Evolutionary conservation across 1,140 invertebrate genomes (phyloP).

Genomic region (Meloidogyne chitwoodi): DNA sequence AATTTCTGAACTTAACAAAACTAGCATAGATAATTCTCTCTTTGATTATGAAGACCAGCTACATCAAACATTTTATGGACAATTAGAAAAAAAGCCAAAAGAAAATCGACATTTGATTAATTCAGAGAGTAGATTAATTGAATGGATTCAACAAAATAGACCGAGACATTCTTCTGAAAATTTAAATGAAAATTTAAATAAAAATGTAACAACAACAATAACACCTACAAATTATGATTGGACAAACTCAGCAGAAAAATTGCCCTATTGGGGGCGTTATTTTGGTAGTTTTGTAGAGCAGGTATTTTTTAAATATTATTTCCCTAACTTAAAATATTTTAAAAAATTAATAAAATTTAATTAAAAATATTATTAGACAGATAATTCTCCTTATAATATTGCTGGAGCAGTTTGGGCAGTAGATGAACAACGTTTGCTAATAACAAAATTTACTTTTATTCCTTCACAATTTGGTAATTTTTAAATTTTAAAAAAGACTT

Average conservation of each 20-base stretch:
- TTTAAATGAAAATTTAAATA: conserved; percentile 2
- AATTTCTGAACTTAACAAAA: conserved; percentile 12
- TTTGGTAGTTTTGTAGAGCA: conserved; percentile 53
- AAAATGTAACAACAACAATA: neutral
- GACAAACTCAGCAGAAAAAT: conserved; percentile 39
- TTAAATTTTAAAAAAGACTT: neutral
- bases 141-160: conserved; percentile 58
- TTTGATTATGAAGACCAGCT: neutral
- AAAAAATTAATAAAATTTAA: neutral
- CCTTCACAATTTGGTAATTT: conserved; percentile 34
- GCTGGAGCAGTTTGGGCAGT: conserved; percentile 57
- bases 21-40: neutral
- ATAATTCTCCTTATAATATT: conserved; percentile 31
- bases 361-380: conserved; percentile 12
- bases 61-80: neutral
- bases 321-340: too few relatives aligned
- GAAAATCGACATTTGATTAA: conserved; percentile 2
- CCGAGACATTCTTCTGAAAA: conserved; percentile 39
- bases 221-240: neutral
- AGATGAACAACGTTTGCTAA: conserved; percentile 49
- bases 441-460: conserved; percentile 56
- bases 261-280: conserved; percentile 57
- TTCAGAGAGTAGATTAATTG: conserved; percentile 47
- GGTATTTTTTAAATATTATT: conserved; percentile 2
- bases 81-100: conserved; percentile 25